Evolutionary conservation across 2,888 invertebrate species (phyloP), one percentile per base, ranked within the genome.

Genomic region (Drosophila borealis): DNA sequence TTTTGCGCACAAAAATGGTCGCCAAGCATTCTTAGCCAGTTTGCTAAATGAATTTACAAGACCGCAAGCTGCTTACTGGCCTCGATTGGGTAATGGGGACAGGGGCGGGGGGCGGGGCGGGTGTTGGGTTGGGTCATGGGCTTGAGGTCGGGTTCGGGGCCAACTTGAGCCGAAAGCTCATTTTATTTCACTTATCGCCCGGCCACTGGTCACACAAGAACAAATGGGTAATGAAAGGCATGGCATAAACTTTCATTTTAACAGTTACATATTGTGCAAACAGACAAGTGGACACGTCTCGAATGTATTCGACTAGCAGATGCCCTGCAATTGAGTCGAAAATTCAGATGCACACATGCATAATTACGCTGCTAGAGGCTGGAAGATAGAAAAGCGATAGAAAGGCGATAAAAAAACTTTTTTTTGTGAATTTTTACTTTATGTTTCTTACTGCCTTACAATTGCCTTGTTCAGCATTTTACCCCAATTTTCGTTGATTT

Each of bases 111-210:
- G 50, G 13, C 2, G 10, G n/a, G 11, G 42, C 36, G n/a, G 42
- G 36, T 11, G 13, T 8, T 9, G 25, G n/a, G 19, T 36, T 41
- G 6, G 17, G 19, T 11, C 21, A 34, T 33, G 13, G 39, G 34
- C 44, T 29, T 25, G 33, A 36, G 53, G 14, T 19, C 44, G 33
- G 19, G 44, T 33, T 21, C 33, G 36, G 14, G 39, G 14, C 3
- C 39, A 79, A 61, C 70, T 70, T 57, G 54, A 75, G 53, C 64
- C 56, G 50, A 42, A 46, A 80, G 77, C 74, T 88, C 79, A 81
- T 88, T 82, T 72, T 71, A 81, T 81, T 81, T 88, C 89, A 89
- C 85, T 82, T 88, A 89, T 88, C 88, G 89, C 74, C 70, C 80
- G 84, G 74, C 55, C 89, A 74, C 57, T 80, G 77, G 74, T 42